Conservation (phyloP, 2,888 invertebrate species). For the Dolomedes plantarius region DNA sequence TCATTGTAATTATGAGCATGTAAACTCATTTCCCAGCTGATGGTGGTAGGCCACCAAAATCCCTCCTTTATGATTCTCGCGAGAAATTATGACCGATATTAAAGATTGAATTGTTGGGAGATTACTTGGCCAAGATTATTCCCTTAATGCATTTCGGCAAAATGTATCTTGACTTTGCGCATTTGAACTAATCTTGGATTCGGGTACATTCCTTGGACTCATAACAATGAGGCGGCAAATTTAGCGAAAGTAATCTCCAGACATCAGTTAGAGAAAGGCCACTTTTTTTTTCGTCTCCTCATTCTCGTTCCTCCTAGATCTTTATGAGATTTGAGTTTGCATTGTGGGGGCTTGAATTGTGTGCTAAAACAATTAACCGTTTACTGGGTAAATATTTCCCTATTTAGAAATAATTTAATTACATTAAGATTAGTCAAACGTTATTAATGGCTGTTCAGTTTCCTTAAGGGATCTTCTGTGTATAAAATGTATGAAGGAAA, state of each 20-base stretch:
- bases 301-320: neutral
- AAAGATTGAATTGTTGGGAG: slow-evolving; percentile 4
- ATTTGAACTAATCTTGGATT: slow-evolving; percentile 2
- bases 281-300: neutral
- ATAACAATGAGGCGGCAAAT: neutral
- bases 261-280: neutral
- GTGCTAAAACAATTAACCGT: too few species aligned
- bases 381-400: too few species aligned
- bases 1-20: slow-evolving; percentile 12
- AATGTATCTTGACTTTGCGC: slow-evolving; percentile 6
- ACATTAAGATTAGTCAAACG: too few species aligned
- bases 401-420: too few species aligned
- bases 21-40: slow-evolving; percentile 13
- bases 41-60: neutral
- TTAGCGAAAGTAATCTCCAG: slow-evolving; percentile 5
- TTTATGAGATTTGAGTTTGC: neutral
- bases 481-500: too few species aligned
- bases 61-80: neutral
- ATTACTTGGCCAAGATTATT: neutral
- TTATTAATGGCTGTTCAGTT: too few species aligned
- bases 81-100: slow-evolving; percentile 9
- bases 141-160: neutral
- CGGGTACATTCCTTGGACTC: neutral
- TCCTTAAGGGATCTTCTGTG: too few species aligned
- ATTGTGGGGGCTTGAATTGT: neutral